Conservation (phyloP, 37 sponge, comb jelly and placozoan genomes). For the Crambe crambe region DNA sequence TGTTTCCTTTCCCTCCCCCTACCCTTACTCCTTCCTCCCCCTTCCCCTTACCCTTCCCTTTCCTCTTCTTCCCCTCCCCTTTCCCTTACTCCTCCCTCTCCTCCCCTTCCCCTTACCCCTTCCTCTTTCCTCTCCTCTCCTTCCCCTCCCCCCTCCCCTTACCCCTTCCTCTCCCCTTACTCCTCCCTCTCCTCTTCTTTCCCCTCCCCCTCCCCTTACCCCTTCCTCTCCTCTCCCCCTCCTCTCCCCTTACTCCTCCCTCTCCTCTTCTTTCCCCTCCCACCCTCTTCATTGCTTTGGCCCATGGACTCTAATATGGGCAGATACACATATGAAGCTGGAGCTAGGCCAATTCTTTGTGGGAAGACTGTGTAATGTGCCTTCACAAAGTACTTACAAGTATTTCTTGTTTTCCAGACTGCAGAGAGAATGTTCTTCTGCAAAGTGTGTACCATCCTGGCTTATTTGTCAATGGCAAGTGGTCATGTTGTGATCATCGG, state of each 20-base stretch:
- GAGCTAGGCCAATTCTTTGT: too few species aligned
- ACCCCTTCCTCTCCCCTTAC: background rate
- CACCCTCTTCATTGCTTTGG: background rate
- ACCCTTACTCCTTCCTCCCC: background rate
- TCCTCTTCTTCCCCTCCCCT: background rate
- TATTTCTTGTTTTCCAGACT: constrained; percentile 52
- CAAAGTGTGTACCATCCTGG: constrained; percentile 77
- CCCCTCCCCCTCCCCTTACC: background rate
- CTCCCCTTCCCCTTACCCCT: background rate
- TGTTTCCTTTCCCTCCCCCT: constrained; percentile 16
- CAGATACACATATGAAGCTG: background rate
- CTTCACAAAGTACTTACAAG: too few species aligned
- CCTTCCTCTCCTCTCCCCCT: background rate
- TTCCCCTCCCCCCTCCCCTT: background rate
- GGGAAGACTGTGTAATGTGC: too few species aligned
- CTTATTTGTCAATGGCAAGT: constrained; percentile 60
- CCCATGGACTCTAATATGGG: background rate
- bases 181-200: background rate
- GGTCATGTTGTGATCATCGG: constrained; percentile 77
- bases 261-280: background rate
- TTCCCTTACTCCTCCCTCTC: constrained; percentile 12
- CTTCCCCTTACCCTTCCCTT: background rate
- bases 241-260: background rate
- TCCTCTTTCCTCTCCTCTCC: background rate
- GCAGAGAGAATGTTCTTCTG: constrained; percentile 35